Percentiles rank a stretch among this genome's conserved stretches.
phyloP scores from a whole-genome alignment of 2,888 invertebrate genomes.

The Cryptophagus acutangulus region DNA sequence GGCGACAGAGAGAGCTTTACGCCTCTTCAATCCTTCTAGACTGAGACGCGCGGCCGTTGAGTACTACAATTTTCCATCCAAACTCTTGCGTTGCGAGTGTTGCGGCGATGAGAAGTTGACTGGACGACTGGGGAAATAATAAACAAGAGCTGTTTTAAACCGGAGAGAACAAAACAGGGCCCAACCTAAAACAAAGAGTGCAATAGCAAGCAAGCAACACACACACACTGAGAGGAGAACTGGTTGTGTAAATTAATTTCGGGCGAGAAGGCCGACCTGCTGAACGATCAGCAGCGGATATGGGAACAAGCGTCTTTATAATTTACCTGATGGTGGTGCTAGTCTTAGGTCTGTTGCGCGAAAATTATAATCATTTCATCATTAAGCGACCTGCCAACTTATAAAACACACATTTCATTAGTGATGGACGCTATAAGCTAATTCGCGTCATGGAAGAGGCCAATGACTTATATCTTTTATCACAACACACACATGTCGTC shows the following conservation, averaged over 20 bases:
- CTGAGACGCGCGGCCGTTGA: slow-evolving; percentile 25
- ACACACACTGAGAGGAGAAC: slow-evolving; percentile 29
- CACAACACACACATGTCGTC: too few relatives aligned
- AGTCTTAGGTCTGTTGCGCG: slow-evolving; percentile 26
- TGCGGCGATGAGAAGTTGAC: background rate
- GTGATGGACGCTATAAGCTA: too few relatives aligned
- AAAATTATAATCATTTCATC: slow-evolving; percentile 44
- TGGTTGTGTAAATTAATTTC: slow-evolving; percentile 49
- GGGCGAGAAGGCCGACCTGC: slow-evolving; percentile 33
- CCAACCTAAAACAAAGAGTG: slow-evolving; percentile 46
- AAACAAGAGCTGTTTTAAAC: slow-evolving; percentile 47
- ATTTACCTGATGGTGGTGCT: slow-evolving; percentile 16
- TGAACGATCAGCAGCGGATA: slow-evolving; percentile 15
- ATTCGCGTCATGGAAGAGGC: too few relatives aligned
- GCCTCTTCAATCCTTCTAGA: slow-evolving; percentile 23
- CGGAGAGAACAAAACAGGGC: slow-evolving; percentile 44
- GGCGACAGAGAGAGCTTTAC: slow-evolving; percentile 28
- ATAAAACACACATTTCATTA: slow-evolving; percentile 38
- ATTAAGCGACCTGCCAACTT: slow-evolving; percentile 34
- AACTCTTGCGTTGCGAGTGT: slow-evolving; percentile 4
- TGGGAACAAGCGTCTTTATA: slow-evolving; percentile 20
- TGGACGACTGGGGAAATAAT: slow-evolving; percentile 43
- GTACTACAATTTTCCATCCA: slow-evolving; percentile 25
- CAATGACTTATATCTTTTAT: too few relatives aligned
- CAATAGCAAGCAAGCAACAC: slow-evolving; percentile 31